Evolutionary conservation across 2,888 invertebrate genomes (phyloP).

Genomic region (Lapara coniferarum): DNA sequence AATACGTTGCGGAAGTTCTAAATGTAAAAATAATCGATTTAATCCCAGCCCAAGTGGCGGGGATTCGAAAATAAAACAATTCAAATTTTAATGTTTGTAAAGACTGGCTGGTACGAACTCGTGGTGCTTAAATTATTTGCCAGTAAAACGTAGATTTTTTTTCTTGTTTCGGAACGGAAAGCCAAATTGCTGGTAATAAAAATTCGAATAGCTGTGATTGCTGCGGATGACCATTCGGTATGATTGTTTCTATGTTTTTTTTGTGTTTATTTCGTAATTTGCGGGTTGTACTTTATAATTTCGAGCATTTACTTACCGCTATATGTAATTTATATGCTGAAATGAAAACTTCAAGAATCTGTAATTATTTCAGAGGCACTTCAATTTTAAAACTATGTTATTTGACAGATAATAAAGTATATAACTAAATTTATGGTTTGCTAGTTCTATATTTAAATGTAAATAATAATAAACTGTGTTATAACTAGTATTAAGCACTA

Average conservation of each 20-base stretch:
- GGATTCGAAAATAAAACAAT: constrained; percentile 28
- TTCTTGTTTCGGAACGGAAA: constrained; percentile 46
- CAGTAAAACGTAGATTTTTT: constrained; percentile 19
- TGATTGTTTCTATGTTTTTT: constrained; percentile 34
- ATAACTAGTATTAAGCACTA: background rate
- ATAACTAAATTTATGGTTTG: no score
- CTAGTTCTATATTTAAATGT: no score
- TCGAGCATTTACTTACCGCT: background rate
- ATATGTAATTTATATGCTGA: constrained; percentile 7
- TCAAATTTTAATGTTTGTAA: constrained; percentile 26
- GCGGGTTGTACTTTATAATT: constrained; percentile 9
- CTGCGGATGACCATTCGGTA: constrained; percentile 39
- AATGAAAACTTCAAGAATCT: constrained; percentile 4
- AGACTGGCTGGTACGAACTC: constrained; percentile 11
- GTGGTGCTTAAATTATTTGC: constrained; percentile 6
- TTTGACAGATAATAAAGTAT: no score
- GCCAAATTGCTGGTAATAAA: constrained; percentile 55
- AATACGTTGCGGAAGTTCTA: constrained; percentile 26
- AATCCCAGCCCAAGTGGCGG: constrained; percentile 15
- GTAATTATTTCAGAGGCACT: constrained; percentile 1
- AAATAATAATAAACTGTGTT: background rate
- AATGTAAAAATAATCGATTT: constrained; percentile 28
- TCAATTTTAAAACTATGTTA: background rate
- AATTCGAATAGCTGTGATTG: constrained; percentile 48
- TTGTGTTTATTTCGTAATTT: constrained; percentile 33